Percentiles rank a stretch among this genome's conserved stretches.
Conservation (phyloP, 1,140 invertebrate species). For the Neodiprion lecontei region DNA sequence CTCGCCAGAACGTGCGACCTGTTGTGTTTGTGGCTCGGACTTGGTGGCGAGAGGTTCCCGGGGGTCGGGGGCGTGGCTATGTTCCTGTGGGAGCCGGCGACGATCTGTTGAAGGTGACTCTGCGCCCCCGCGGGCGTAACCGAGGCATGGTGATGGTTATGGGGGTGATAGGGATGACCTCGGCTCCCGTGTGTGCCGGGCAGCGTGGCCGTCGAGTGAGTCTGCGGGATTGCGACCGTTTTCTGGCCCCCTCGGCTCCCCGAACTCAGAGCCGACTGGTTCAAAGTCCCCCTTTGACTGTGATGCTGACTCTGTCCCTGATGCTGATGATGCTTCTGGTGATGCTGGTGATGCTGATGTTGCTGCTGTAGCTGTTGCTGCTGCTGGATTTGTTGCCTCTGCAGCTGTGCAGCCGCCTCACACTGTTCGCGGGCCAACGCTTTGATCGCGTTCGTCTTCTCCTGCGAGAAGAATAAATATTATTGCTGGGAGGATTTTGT, state of each 20-base stretch:
- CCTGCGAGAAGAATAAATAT: conserved; percentile 46
- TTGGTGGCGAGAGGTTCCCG: conserved; percentile 55
- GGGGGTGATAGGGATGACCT: conserved; percentile 45
- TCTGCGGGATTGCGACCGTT: conserved; percentile 2
- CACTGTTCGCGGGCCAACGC: conserved; percentile 60
- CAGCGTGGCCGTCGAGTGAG: conserved; percentile 23
- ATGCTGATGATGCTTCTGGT: conserved; percentile 28
- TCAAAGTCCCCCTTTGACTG: conserved; percentile 13
- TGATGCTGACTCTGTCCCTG: conserved; percentile 37
- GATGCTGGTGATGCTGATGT: conserved; percentile 24
- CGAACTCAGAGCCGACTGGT: conserved; percentile 7
- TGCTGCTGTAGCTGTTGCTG: conserved; percentile 41
- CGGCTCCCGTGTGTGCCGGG: background rate
- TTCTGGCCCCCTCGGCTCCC: conserved; percentile 12
- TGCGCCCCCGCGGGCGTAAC: conserved; percentile 59
- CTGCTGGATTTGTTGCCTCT: conserved; percentile 48
- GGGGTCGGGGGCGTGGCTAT: conserved; percentile 48
- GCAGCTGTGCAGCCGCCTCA: conserved; percentile 51
- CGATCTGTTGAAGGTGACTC: conserved; percentile 46
- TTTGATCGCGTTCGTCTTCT: conserved; percentile 65
- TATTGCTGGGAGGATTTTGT: too few relatives aligned
- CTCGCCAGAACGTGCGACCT: conserved; percentile 51
- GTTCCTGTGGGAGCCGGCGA: conserved; percentile 38
- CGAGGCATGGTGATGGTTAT: conserved; percentile 42
- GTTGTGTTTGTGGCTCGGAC: conserved; percentile 49